phyloP scores from a whole-genome alignment of 1,140 invertebrate genomes.

The Philaenus spumarius region DNA sequence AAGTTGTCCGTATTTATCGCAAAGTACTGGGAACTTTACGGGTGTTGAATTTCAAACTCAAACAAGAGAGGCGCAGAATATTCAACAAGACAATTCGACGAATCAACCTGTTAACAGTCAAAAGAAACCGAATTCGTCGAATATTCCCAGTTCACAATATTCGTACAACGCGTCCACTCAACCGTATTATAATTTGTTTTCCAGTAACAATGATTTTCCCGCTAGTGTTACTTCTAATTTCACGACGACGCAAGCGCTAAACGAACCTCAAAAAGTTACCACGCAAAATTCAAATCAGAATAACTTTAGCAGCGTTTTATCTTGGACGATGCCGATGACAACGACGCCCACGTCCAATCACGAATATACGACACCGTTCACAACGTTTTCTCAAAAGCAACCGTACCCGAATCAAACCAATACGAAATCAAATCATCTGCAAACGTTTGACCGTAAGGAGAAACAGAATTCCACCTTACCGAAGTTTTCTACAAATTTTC shows the following conservation, averaged over 20 bases:
- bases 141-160: neutral
- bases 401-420: neutral
- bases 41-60: neutral
- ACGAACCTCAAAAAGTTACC: neutral
- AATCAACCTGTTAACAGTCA: neutral
- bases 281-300: neutral
- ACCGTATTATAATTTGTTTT: conserved; percentile 8
- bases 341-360: neutral
- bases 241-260: neutral
- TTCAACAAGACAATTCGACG: neutral
- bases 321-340: neutral
- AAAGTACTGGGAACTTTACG: too few species aligned
- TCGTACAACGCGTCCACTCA: neutral
- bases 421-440: neutral
- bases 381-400: neutral
- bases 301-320: neutral
- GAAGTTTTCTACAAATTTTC: conserved; percentile 5
- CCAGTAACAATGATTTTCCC: conserved; percentile 3
- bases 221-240: neutral
- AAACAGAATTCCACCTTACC: neutral
- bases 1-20: neutral
- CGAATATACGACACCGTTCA: neutral
- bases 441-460: neutral
- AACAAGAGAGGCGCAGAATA: neutral
- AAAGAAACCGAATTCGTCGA: neutral